Percentiles rank a stretch among this genome's conserved stretches.
Evolutionary conservation across 2,888 invertebrate species (phyloP).

Genomic region (Lymantria dispar): DNA sequence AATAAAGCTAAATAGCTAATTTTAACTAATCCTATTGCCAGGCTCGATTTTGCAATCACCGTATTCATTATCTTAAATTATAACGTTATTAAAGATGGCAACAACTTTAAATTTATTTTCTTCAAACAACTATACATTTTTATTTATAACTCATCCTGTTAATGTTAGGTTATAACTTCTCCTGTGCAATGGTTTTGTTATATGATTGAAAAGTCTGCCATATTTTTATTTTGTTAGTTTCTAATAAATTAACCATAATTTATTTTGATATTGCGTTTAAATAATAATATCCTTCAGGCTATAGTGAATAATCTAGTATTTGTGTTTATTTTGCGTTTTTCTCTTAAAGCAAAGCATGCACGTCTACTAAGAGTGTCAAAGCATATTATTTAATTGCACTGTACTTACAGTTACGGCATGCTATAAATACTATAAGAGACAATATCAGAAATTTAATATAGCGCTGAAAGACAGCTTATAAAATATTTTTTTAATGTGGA

Average conservation of each 20-base stretch:
- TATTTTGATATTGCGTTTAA: neutral
- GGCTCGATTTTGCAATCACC: too few species aligned
- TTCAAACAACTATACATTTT: too few species aligned
- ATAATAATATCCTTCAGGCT: conserved; percentile 13
- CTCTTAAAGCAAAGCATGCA: conserved; percentile 22
- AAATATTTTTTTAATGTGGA: conserved; percentile 30
- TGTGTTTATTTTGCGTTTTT: conserved; percentile 13
- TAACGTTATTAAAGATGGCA: too few species aligned
- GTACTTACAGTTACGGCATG: conserved; percentile 32
- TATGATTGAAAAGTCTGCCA: neutral
- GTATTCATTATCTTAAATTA: too few species aligned
- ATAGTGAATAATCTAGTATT: neutral
- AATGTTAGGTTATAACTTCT: too few species aligned
- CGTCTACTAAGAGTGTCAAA: conserved; percentile 16
- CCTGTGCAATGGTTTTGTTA: neutral
- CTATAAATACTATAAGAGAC: conserved; percentile 22
- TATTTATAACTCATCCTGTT: too few species aligned
- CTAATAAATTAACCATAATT: neutral
- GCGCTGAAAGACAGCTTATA: conserved; percentile 30
- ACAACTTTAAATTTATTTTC: too few species aligned
- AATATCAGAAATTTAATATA: conserved; percentile 27
- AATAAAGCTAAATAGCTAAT: too few species aligned
- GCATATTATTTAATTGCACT: conserved; percentile 17
- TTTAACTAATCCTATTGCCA: too few species aligned
- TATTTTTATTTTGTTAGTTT: conserved; percentile 1